Conservation (phyloP, 2,888 invertebrate genomes). For the Protonemura montana region DNA sequence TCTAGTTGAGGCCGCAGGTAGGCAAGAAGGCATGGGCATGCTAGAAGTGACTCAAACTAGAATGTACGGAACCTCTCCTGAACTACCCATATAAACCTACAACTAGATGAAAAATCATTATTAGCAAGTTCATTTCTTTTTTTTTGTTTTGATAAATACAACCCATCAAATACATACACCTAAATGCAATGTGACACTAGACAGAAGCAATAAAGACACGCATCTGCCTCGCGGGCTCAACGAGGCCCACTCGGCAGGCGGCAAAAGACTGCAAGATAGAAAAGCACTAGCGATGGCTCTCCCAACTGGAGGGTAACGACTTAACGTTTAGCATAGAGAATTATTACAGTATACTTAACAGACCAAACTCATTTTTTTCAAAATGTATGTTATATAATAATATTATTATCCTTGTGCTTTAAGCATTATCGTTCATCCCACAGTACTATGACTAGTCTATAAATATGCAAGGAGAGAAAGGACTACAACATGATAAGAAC, state of each 20-base stretch:
- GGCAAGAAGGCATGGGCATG: conserved; percentile 13
- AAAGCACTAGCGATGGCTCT: conserved; percentile 45
- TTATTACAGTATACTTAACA: conserved; percentile 49
- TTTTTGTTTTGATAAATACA: conserved; percentile 51
- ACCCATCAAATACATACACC: conserved; percentile 53
- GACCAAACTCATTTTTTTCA: conserved; percentile 51
- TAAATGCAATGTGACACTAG: conserved; percentile 53
- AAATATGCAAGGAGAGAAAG: conserved; percentile 50
- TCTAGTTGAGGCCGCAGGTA: conserved; percentile 43
- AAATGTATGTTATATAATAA: conserved; percentile 37
- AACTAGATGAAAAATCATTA: conserved; percentile 52
- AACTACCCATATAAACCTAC: conserved; percentile 52
- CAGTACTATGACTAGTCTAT: conserved; percentile 47
- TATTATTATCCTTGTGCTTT: conserved; percentile 51
- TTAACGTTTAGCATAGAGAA: conserved; percentile 50
- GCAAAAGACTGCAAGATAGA: conserved; percentile 50
- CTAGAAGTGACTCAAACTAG: conserved; percentile 50
- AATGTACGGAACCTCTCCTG: conserved; percentile 51
- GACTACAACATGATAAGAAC: conserved; percentile 48
- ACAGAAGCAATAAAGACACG: conserved; percentile 52
- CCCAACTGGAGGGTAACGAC: conserved; percentile 21
- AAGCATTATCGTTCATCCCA: conserved; percentile 52
- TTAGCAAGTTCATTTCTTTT: conserved; percentile 52
- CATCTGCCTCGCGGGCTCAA: not conserved
- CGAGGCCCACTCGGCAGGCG: not conserved